These are phyloP conservation scores for Eudemis profundana DNA, from an alignment of 2,888 invertebrate genomes.

Conservation along the genomic window DNA sequence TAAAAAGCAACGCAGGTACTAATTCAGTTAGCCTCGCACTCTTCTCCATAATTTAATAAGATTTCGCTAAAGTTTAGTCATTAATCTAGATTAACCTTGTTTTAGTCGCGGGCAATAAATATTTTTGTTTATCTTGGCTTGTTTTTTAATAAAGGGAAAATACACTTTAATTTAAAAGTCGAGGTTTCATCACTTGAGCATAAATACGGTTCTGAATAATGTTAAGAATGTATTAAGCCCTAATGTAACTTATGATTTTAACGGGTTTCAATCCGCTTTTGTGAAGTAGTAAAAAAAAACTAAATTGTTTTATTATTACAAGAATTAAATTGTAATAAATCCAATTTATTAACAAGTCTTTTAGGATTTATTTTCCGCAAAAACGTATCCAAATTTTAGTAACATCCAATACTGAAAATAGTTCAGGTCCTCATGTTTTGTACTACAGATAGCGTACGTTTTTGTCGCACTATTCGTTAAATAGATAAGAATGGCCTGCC, in stretches of 20 bases:
- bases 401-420: not conserved
- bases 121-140: slow-evolving; percentile 13
- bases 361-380: no score
- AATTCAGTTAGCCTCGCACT: slow-evolving; percentile 32
- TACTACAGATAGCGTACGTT: not conserved
- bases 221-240: no score
- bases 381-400: not conserved
- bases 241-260: no score
- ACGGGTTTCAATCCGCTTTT: no score
- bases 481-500: slow-evolving; percentile 10
- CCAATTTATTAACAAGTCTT: no score
- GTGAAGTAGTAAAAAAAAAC: no score
- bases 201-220: no score
- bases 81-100: slow-evolving; percentile 39
- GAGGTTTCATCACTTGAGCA: no score
- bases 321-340: no score
- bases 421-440: not conserved
- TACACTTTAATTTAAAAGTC: not conserved
- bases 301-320: no score
- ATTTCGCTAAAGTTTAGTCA: slow-evolving; percentile 39
- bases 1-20: slow-evolving; percentile 24
- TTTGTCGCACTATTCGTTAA: slow-evolving; percentile 7
- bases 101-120: slow-evolving; percentile 32
- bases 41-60: slow-evolving; percentile 36
- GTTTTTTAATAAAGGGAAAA: slow-evolving; percentile 6